These are phyloP conservation scores for Xanthorhoe designata DNA, from an alignment of 2,888 invertebrate species.

Conservation along the genomic window DNA sequence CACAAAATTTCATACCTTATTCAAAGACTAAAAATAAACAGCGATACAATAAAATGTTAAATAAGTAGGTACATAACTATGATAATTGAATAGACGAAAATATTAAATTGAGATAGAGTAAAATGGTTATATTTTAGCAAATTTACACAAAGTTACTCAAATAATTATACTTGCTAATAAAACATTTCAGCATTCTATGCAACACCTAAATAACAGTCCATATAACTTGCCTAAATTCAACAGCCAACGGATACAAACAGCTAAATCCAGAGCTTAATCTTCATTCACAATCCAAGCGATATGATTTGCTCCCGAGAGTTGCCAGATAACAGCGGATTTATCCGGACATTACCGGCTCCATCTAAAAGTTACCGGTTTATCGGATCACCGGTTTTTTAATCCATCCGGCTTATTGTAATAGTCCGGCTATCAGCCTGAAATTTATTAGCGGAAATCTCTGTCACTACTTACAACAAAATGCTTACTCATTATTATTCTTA, in stretches of 20 bases:
- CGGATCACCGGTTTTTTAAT: slow-evolving; percentile 4
- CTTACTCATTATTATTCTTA: neutral
- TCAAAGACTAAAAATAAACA: too few relatives aligned
- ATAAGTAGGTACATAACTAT: too few relatives aligned
- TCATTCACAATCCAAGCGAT: slow-evolving; percentile 27
- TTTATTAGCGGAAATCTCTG: neutral
- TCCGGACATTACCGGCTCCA: slow-evolving; percentile 16
- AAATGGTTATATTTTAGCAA: too few relatives aligned
- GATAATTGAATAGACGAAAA: too few relatives aligned
- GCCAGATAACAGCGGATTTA: slow-evolving; percentile 16
- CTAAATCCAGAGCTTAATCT: slow-evolving; percentile 29
- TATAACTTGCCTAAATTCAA: slow-evolving; percentile 22
- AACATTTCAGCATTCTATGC: neutral
- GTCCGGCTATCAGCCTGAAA: neutral
- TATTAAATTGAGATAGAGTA: too few relatives aligned
- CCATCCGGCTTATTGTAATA: neutral
- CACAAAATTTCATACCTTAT: too few relatives aligned
- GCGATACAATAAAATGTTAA: too few relatives aligned
- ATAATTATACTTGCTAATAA: neutral
- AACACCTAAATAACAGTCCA: slow-evolving; percentile 5
- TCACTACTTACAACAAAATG: neutral
- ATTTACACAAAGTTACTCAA: too few relatives aligned
- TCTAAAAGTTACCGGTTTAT: slow-evolving; percentile 4
- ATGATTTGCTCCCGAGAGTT: slow-evolving; percentile 31
- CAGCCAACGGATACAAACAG: slow-evolving; percentile 29